phyloP scores from a whole-genome alignment of 1,140 invertebrate genomes.

The Arion vulgaris region DNA sequence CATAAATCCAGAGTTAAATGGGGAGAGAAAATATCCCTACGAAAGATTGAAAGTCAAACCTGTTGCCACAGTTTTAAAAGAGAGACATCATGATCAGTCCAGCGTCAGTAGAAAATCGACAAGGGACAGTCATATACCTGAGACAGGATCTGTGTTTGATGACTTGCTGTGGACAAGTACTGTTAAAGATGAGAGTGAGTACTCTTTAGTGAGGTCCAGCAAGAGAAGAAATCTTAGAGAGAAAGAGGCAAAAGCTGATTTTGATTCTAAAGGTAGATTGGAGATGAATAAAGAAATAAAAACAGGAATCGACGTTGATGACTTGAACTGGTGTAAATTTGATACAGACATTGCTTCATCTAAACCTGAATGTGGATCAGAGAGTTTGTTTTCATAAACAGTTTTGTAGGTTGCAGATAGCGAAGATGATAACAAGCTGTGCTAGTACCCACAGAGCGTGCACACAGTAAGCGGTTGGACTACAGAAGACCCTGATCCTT shows the following conservation, averaged over 20 bases:
- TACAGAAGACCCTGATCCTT: too few species aligned
- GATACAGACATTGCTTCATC: neutral
- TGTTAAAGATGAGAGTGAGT: constrained; percentile 48
- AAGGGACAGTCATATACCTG: neutral
- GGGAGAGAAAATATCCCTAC: neutral
- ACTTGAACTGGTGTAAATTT: neutral
- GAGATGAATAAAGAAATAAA: neutral
- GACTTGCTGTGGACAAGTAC: constrained; percentile 45
- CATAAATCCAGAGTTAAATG: neutral
- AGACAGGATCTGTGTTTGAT: constrained; percentile 20
- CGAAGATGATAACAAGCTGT: too few species aligned
- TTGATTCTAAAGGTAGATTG: constrained; percentile 23
- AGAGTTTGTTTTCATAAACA: constrained; percentile 28
- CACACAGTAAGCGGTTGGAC: too few species aligned
- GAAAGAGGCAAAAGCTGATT: constrained; percentile 38
- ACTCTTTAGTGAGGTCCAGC: constrained; percentile 40
- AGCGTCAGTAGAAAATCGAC: neutral
- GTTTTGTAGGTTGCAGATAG: too few species aligned
- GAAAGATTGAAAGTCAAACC: neutral
- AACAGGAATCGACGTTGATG: neutral
- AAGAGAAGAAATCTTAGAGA: constrained; percentile 41
- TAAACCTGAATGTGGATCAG: constrained; percentile 6
- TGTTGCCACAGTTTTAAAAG: too few species aligned
- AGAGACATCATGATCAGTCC: neutral
- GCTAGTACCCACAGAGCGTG: too few species aligned